phyloP scores from a whole-genome alignment of 2,113 vertebrate species.

The Chloropsis hardwickii region DNA sequence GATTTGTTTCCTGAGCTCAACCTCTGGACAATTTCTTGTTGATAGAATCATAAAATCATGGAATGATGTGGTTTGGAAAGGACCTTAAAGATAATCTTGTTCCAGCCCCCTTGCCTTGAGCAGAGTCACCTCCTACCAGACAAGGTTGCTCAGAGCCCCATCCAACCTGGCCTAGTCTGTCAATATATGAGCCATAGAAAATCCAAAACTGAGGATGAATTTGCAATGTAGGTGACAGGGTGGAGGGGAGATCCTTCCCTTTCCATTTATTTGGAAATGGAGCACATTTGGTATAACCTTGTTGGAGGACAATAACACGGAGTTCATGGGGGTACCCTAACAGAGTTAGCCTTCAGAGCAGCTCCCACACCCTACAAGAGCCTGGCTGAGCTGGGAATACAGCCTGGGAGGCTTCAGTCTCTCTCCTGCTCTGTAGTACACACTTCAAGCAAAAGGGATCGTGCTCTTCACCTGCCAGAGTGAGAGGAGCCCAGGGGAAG shows the following conservation, averaged over 20 bases:
- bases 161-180: not conserved
- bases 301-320: not conserved
- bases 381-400: not conserved
- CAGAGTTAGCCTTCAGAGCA: not conserved
- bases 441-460: not conserved
- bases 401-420: not conserved
- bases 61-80: not conserved
- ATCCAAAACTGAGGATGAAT: not conserved
- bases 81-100: not conserved
- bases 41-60: not conserved
- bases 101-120: not conserved
- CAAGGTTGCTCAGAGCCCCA: not conserved
- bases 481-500: not conserved
- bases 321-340: not conserved
- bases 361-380: not conserved
- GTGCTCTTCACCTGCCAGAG: slow-evolving; percentile 7
- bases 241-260: not conserved
- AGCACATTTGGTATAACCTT: not conserved
- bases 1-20: not conserved
- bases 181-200: fast-evolving
- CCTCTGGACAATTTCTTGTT: not conserved
- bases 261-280: not conserved
- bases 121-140: not conserved
- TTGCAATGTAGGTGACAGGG: not conserved
- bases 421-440: not conserved